A percentile compares a stretch with the other conserved stretches of the same genome.
Evolutionary conservation across 2,888 invertebrate genomes (phyloP).

Genomic region (Oeneis ivallda): DNA sequence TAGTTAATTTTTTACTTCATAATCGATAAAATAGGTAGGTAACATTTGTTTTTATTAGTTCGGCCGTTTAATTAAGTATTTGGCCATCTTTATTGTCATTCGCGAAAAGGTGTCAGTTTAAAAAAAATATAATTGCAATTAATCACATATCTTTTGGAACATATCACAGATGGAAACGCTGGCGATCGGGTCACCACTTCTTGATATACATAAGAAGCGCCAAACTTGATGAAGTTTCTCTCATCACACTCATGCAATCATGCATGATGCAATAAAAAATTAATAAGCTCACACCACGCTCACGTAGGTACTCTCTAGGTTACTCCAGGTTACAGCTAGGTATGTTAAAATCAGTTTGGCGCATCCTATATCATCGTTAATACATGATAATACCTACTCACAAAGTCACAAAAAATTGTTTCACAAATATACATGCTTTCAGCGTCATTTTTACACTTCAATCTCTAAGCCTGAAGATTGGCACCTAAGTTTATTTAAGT

Average conservation of each 20-base stretch:
- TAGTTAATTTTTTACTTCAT: not conserved
- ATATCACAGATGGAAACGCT: slow-evolving; percentile 54
- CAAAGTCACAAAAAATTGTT: slow-evolving; percentile 18
- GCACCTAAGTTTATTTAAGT: slow-evolving; percentile 20
- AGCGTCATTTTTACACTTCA: not conserved
- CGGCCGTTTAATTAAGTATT: slow-evolving; percentile 19
- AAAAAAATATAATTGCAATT: slow-evolving; percentile 53
- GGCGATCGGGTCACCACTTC: slow-evolving; percentile 10
- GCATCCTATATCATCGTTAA: slow-evolving; percentile 16
- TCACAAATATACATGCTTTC: not conserved
- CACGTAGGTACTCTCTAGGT: no score
- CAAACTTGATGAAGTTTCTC: slow-evolving; percentile 1
- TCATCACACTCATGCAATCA: no score
- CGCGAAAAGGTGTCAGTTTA: slow-evolving; percentile 43
- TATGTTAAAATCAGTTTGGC: not conserved
- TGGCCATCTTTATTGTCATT: slow-evolving; percentile 49
- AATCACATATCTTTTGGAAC: slow-evolving; percentile 56
- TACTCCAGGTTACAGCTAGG: no score
- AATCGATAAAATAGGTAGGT: not conserved
- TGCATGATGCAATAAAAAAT: not conserved
- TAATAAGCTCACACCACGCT: not conserved
- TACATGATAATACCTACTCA: slow-evolving; percentile 30
- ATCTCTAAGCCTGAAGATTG: slow-evolving; percentile 7
- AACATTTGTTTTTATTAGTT: not conserved
- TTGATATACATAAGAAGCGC: slow-evolving; percentile 1